Evolutionary conservation across 1,140 invertebrate genomes (phyloP).

Genomic region (Limonius californicus): DNA sequence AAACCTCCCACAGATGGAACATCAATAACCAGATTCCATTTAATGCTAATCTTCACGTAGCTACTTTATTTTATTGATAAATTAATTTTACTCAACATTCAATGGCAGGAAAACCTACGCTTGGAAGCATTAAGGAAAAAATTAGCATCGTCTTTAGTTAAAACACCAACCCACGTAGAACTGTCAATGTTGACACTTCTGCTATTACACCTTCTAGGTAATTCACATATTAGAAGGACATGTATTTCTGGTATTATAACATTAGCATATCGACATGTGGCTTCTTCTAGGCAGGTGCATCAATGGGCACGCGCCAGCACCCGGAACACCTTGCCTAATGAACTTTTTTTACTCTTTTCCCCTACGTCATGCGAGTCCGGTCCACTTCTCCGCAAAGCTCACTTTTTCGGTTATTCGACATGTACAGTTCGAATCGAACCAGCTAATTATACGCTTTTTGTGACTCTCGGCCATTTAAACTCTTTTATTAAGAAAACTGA

Average conservation of each 20-base stretch:
- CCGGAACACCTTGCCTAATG: slow-evolving; percentile 10
- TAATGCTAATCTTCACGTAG: too few relatives aligned
- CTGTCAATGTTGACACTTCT: background rate
- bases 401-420: too few relatives aligned
- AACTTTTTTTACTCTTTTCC: background rate
- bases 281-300: slow-evolving; percentile 14
- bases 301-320: slow-evolving; percentile 1
- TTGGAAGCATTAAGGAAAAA: too few relatives aligned
- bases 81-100: too few relatives aligned
- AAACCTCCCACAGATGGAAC: too few relatives aligned
- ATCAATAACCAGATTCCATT: too few relatives aligned
- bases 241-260: slow-evolving; percentile 8
- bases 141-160: background rate
- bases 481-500: background rate
- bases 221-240: slow-evolving; percentile 11
- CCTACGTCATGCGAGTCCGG: background rate
- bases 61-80: too few relatives aligned
- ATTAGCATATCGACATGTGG: slow-evolving; percentile 18
- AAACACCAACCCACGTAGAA: background rate
- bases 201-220: background rate
- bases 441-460: background rate
- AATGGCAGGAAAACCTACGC: too few relatives aligned
- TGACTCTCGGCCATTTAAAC: background rate
- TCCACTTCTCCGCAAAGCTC: background rate
- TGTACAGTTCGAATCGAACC: too few relatives aligned